Percentiles rank a stretch among this genome's conserved stretches.
These are phyloP conservation scores for Dufourea novaeangliae DNA, from an alignment of 1,140 invertebrate genomes.

Conservation along the genomic window DNA sequence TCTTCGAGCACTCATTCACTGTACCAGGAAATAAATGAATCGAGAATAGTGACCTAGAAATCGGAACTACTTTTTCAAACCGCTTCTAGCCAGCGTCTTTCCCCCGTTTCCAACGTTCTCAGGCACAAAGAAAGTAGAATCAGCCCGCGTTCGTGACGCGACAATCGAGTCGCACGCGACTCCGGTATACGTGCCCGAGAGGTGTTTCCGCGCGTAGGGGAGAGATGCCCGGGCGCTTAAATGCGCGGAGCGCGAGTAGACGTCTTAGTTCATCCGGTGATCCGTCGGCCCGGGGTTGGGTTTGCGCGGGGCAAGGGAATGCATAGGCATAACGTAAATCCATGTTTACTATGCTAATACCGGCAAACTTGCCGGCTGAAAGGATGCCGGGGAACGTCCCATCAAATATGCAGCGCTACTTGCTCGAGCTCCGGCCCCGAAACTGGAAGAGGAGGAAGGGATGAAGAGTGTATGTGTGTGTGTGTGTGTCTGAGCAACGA, in stretches of 20 bases:
- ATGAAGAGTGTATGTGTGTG: too few relatives aligned
- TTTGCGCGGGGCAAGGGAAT: slow-evolving; percentile 25
- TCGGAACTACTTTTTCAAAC: too few relatives aligned
- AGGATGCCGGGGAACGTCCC: slow-evolving; percentile 73
- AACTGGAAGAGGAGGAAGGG: neutral
- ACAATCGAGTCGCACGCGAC: slow-evolving; percentile 17
- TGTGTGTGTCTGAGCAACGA: slow-evolving; percentile 29
- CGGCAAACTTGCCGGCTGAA: slow-evolving; percentile 75
- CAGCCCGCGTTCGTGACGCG: neutral
- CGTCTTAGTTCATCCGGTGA: slow-evolving; percentile 31
- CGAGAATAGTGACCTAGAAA: neutral
- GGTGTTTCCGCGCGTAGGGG: slow-evolving; percentile 5
- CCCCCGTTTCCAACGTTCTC: too few relatives aligned
- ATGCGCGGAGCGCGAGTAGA: neutral
- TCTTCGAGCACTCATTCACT: too few relatives aligned
- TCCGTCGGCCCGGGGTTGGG: slow-evolving; percentile 8
- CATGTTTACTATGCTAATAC: slow-evolving; percentile 79
- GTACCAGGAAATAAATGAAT: too few relatives aligned
- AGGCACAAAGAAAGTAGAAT: slow-evolving; percentile 4
- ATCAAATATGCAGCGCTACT: slow-evolving; percentile 78
- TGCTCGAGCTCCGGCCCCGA: slow-evolving; percentile 51
- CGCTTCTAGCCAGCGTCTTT: too few relatives aligned
- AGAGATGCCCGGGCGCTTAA: neutral
- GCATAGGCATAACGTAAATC: slow-evolving; percentile 75
- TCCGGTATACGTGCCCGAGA: slow-evolving; percentile 10